Evolutionary conservation across 2,113 vertebrate genomes (phyloP), one percentile per base, ranked within the genome.

Genomic region (Cyprinodon tularosa): DNA sequence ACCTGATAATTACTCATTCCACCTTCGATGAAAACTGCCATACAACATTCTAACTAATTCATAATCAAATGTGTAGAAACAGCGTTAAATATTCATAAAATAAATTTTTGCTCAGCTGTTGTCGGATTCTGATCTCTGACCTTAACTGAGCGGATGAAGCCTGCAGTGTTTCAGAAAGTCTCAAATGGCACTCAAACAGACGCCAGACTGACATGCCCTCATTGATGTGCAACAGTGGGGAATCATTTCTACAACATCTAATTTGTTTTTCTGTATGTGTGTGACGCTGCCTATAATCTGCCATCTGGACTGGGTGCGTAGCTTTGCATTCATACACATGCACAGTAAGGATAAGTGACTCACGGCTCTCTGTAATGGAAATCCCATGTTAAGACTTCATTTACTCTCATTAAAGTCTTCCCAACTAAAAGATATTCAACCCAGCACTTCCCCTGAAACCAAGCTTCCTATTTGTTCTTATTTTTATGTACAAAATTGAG

Each of bases 241-340:
- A 72, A 72, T 80, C 40, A 60, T 64, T 88, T 78, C 61, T 74
- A 79, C 77, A 67, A 61, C 44, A 78, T 72, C 40, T 47, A 57
- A 15, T 0, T 1, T 77, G 74, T 78, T 74, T 83, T 71, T 82
- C 48, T 76, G 44, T 60, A 40, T 57, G 50, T 61, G 73, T 61
- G 71, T 71, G 73, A 82, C 79, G 83, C 84, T 82, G 77, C 29
- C 38, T 47, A 29, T 66, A 80, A 77, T 89, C 62, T 78, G 73
- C 78, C 84, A 84, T 82, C 81, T 87, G 81, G 78, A 64, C 42
- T 39, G 80, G 84, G 60, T 60, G 77, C 71, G 81, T 76, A 71
- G 45, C 60, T 60, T 64, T 64, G 77, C 61, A 39, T 77, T 63
- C 59, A 50, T 70, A 60, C 37, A 71, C 76, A 64, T 60, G 38